phyloP scores from a whole-genome alignment of 2,113 vertebrate species.

The Bungarus multicinctus region DNA sequence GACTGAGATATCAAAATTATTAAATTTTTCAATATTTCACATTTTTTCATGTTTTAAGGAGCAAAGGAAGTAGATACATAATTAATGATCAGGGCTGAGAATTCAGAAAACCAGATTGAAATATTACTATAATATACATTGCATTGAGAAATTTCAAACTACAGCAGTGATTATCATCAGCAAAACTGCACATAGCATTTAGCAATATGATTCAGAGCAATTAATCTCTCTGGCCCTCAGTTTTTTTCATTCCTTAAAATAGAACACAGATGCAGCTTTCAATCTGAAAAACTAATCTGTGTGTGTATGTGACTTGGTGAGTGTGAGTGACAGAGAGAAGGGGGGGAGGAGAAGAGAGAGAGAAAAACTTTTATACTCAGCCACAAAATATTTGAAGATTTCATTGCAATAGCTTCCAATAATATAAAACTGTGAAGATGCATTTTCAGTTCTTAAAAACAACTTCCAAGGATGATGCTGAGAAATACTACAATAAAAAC shows the following conservation, averaged over 20 bases:
- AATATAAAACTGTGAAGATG: background rate
- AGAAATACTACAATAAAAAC: background rate
- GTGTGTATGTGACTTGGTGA: background rate
- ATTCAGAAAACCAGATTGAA: background rate
- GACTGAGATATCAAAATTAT: conserved; percentile 9
- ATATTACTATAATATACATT: background rate
- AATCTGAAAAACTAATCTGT: background rate
- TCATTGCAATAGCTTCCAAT: background rate
- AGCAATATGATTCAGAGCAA: background rate
- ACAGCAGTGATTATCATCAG: background rate
- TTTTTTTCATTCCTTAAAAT: background rate
- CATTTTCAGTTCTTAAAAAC: background rate
- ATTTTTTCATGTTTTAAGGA: background rate
- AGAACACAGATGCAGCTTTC: conserved; percentile 2
- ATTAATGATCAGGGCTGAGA: conserved; percentile 3
- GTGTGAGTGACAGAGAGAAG: background rate
- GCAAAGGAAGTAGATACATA: background rate
- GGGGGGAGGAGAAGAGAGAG: no score
- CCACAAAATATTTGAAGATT: background rate
- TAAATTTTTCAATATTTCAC: background rate
- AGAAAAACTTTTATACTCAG: background rate
- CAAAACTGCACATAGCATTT: background rate
- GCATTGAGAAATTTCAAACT: background rate
- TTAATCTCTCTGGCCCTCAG: background rate
- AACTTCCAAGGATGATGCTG: background rate